Conservation (phyloP, 1,140 invertebrate genomes). For the Ceratina japonica region DNA sequence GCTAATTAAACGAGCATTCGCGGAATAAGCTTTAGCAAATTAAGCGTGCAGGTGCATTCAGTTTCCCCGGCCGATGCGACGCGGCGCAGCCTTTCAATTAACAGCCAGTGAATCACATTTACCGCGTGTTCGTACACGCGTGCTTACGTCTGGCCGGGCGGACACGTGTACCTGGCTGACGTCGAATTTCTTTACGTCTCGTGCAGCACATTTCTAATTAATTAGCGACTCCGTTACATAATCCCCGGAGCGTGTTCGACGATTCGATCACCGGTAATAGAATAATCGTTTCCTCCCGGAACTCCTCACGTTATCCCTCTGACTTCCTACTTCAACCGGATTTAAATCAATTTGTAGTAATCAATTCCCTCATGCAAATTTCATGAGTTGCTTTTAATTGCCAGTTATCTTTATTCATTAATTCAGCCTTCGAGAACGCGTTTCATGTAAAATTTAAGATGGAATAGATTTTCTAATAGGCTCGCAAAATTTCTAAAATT, state of each 20-base stretch:
- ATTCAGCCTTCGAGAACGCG: too few relatives aligned
- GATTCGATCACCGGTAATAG: background rate
- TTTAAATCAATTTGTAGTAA: background rate
- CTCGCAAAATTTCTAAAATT: too few relatives aligned
- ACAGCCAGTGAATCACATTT: constrained; percentile 16
- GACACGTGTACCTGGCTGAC: constrained; percentile 6
- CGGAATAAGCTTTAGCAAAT: constrained; percentile 40
- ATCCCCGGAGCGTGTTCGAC: background rate
- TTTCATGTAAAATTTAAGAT: background rate
- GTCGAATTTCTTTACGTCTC: constrained; percentile 3
- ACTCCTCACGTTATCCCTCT: background rate
- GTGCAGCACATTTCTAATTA: constrained; percentile 3
- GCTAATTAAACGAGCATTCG: constrained; percentile 27
- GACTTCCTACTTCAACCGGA: background rate
- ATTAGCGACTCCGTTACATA: background rate
- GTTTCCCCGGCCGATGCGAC: background rate
- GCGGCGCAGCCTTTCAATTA: constrained; percentile 40
- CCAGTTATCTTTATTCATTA: too few relatives aligned
- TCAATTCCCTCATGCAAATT: background rate
- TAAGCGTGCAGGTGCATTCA: constrained; percentile 19
- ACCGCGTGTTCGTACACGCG: background rate
- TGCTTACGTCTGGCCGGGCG: background rate
- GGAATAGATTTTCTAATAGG: too few relatives aligned
- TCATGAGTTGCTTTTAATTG: background rate
- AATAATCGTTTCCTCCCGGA: background rate